Evolutionary conservation across 2,797 vertebrate species (phyloP).

Genomic region (Falco cherrug): DNA sequence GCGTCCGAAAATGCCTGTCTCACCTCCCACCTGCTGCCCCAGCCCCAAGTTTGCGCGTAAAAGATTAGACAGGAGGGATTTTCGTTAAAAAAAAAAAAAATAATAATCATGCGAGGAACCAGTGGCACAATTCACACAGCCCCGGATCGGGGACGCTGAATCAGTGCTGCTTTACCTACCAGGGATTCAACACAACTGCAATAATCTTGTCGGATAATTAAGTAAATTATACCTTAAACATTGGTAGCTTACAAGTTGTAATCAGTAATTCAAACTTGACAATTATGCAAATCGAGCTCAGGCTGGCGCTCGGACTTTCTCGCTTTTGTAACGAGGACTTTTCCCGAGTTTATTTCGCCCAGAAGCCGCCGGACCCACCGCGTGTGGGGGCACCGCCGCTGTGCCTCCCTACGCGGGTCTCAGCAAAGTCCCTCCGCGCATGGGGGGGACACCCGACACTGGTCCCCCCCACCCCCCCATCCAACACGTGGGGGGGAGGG

Average conservation of each 20-base stretch:
- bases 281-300: conserved; percentile 25
- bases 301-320: conserved; percentile 18
- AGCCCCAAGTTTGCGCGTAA: background rate
- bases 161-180: conserved; percentile 36
- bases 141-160: background rate
- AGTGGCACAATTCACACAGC: background rate
- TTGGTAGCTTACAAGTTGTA: conserved; percentile 22
- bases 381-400: rapidly evolving
- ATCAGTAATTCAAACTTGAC: conserved; percentile 50
- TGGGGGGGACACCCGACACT: no score
- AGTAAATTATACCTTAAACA: conserved; percentile 53
- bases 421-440: background rate
- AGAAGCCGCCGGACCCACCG: background rate
- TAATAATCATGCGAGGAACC: background rate
- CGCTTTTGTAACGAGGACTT: background rate
- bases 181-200: background rate
- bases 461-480: background rate
- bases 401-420: background rate
- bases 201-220: conserved; percentile 56
- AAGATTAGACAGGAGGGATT: background rate
- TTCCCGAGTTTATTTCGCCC: background rate
- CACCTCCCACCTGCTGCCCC: conserved; percentile 28
- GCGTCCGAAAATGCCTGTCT: conserved; percentile 23
- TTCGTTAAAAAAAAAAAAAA: background rate
- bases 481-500: background rate